A percentile compares a stretch with the other conserved stretches of the same genome.
These are phyloP conservation scores for Liasis olivaceus DNA, from an alignment of 2,797 vertebrate species.

Conservation along the genomic window DNA sequence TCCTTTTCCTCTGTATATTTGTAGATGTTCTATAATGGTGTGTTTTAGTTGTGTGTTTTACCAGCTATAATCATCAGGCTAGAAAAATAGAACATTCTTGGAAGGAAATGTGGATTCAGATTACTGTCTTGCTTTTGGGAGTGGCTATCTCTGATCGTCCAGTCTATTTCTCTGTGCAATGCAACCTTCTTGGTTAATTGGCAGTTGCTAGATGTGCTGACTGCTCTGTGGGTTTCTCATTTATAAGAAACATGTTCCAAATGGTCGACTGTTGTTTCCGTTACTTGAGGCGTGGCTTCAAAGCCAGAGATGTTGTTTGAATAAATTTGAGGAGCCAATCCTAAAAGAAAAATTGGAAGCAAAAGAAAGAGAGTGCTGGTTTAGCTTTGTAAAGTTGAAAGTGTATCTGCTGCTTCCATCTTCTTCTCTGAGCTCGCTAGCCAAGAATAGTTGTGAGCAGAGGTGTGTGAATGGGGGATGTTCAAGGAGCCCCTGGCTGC, in stretches of 20 bases:
- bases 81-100: conserved; percentile 6
- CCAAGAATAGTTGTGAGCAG: conserved; percentile 19
- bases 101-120: conserved; percentile 32
- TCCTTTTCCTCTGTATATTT: not conserved
- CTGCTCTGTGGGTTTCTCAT: conserved; percentile 55
- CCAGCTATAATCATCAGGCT: conserved; percentile 2
- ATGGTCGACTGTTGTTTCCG: conserved; percentile 54
- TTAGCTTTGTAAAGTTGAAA: conserved; percentile 17
- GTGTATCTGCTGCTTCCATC: conserved; percentile 4
- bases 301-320: not conserved
- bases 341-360: rapidly evolving
- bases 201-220: conserved; percentile 21
- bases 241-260: conserved; percentile 55
- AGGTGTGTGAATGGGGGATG: conserved; percentile 40
- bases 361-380: not conserved
- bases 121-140: conserved; percentile 41
- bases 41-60: not conserved
- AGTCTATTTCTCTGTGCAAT: not conserved
- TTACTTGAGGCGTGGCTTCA: conserved; percentile 52
- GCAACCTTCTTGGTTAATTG: conserved; percentile 40
- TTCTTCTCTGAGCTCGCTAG: conserved; percentile 28
- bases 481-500: conserved; percentile 39
- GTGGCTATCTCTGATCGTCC: not conserved
- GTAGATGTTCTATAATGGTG: not conserved
- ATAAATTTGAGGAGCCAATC: conserved; percentile 46